Percentiles rank a stretch among this genome's conserved stretches.
Conservation (phyloP, 2,797 vertebrate species). For the Hoplostethus mediterraneus region DNA sequence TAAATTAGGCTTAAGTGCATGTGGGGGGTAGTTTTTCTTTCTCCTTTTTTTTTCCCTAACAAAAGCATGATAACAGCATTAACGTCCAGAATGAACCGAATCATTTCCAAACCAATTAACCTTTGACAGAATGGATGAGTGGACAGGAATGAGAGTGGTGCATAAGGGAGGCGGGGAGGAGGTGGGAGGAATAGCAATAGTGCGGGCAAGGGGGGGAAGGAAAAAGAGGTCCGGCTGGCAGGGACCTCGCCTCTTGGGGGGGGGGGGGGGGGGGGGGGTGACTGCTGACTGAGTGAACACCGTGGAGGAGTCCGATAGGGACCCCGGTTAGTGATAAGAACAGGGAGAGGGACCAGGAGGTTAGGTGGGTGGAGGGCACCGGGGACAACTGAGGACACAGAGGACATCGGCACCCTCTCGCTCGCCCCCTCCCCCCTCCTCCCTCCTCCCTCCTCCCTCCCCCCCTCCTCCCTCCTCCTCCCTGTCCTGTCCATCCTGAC, state of each 20-base stretch:
- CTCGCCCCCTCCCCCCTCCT: conserved; percentile 12
- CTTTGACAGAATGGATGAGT: conserved; percentile 89
- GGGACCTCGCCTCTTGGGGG: conserved; percentile 33
- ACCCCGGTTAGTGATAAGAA: conserved; percentile 19
- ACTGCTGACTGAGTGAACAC: conserved; percentile 26
- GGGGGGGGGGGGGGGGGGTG: conserved; percentile 42
- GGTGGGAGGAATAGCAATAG: conserved; percentile 33
- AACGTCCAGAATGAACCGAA: conserved; percentile 88
- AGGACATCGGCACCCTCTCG: conserved; percentile 30
- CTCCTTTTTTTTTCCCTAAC: conserved; percentile 67
- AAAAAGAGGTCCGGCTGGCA: conserved; percentile 22
- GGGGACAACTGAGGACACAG: conserved; percentile 13
- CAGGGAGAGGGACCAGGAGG: conserved; percentile 1
- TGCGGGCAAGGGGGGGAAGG: conserved; percentile 22
- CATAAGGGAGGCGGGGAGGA: conserved; percentile 31
- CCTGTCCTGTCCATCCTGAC: conserved; percentile 63
- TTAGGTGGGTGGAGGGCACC: conserved; percentile 14
- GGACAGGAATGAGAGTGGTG: conserved; percentile 83
- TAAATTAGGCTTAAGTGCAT: conserved; percentile 88
- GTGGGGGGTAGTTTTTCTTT: conserved; percentile 82
- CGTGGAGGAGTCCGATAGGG: conserved; percentile 35
- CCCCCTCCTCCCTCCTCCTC: conserved; percentile 17
- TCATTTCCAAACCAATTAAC: conserved; percentile 93
- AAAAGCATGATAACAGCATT: conserved; percentile 91
- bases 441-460: conserved; percentile 9